Conservation (phyloP, 2,888 invertebrate species). For the Synergus laeviventris region DNA sequence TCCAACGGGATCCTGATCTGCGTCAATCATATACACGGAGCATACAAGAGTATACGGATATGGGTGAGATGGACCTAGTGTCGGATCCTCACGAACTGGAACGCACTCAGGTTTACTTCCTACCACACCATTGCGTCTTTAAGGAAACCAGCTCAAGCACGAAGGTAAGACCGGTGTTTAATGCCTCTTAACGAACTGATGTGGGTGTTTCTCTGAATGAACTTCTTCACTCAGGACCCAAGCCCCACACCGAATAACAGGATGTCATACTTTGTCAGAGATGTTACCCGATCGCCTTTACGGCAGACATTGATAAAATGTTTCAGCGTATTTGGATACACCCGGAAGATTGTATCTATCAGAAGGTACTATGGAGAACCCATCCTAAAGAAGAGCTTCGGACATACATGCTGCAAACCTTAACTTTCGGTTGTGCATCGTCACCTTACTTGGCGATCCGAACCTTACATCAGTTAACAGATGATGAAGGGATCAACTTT, state of each 20-base stretch:
- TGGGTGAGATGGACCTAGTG: too few species aligned
- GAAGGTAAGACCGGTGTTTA: constrained; percentile 61
- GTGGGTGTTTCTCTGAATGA: constrained; percentile 52
- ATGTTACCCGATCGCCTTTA: constrained; percentile 51
- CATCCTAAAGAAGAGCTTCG: not conserved
- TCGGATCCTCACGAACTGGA: too few species aligned
- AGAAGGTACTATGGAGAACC: constrained; percentile 38
- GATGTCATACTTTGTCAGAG: constrained; percentile 54
- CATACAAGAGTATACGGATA: too few species aligned
- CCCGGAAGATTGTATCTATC: constrained; percentile 43
- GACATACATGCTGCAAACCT: not conserved
- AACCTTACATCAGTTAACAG: too few species aligned
- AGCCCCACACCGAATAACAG: not conserved
- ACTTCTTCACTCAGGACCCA: constrained; percentile 52
- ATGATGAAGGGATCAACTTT: too few species aligned
- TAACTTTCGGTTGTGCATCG: too few species aligned
- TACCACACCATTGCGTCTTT: too few species aligned
- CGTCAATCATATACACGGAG: too few species aligned
- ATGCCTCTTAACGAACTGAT: constrained; percentile 52
- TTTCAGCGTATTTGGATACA: constrained; percentile 50
- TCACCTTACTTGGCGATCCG: too few species aligned
- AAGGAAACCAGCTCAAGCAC: constrained; percentile 48
- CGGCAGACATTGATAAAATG: constrained; percentile 62
- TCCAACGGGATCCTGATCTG: not conserved
- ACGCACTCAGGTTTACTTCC: too few species aligned